phyloP scores from a whole-genome alignment of 2,113 vertebrate genomes.

The Gulo gulo region DNA sequence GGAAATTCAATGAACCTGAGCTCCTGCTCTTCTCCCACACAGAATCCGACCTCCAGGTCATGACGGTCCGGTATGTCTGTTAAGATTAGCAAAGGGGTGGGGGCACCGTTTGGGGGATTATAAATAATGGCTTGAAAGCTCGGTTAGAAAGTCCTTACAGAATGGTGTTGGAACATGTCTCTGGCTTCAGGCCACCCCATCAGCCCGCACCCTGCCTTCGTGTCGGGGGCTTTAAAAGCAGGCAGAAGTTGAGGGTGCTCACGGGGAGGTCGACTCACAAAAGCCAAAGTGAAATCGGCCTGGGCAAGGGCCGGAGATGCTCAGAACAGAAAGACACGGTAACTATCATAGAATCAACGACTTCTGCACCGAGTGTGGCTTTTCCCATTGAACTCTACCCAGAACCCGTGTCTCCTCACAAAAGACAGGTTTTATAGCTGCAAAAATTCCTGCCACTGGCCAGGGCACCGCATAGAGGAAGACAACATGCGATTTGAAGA shows the following conservation, averaged over 20 bases:
- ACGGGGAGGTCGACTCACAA: background rate
- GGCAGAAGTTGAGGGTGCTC: background rate
- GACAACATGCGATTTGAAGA: background rate
- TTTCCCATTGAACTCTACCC: background rate
- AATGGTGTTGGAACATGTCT: background rate
- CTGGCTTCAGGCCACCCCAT: background rate
- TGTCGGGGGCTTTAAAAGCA: background rate
- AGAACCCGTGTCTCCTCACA: background rate
- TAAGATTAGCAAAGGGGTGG: background rate
- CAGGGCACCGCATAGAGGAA: background rate
- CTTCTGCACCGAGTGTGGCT: background rate
- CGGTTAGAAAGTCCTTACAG: background rate
- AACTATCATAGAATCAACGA: background rate
- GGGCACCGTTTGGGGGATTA: background rate
- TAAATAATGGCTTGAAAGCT: background rate
- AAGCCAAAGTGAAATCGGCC: background rate
- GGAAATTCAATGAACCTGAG: background rate
- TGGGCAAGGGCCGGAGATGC: background rate
- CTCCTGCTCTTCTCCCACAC: background rate
- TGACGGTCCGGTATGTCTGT: background rate
- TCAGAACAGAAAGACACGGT: background rate
- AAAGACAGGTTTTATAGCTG: background rate
- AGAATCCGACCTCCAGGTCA: background rate
- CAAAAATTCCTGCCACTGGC: background rate
- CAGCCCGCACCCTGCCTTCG: background rate